Evolutionary conservation across 1,140 invertebrate species (phyloP), one percentile per base, ranked within the genome.

Genomic region (Steinernema khuongi): DNA sequence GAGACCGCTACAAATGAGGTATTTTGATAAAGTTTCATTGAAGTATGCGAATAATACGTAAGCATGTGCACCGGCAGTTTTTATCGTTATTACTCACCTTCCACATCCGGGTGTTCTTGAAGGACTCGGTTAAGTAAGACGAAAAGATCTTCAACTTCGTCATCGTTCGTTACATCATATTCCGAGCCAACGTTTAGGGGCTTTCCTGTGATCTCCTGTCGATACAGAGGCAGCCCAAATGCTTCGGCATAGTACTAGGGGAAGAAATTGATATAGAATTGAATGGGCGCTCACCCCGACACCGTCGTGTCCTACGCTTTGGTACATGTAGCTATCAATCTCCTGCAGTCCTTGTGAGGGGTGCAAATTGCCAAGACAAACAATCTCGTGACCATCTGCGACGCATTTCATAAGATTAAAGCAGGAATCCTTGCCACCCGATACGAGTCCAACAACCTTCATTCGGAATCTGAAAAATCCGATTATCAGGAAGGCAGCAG

Each of bases 131-230:
- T 88, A 31, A 99, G 87, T 30, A 99, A 89, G 74, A 90, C 88
- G 86, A 91, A 97, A 26, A 99, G 88, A 89, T 99, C 96, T 88
- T 99, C 97, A n/a, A 99, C 96, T 89, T 99, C 96, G 90, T 99
- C 97, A 84, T 91, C 90, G 67, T 91, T 90, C 33, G 91, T 92
- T 74, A 91, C 91, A 66, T 89, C 88, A 87, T 99, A 98, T 79
- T 92, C 89, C 7, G 44, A 67, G 19, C 91, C 91, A 33, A 87
- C 90, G 89, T 87, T 91, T 87, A 86, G 86, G 31, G 93, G 91
- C 78, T 89, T 89, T 31, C 96, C 96, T 83, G 90, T 88, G 44
- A 96, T 98, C 33, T 83, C 76, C 75, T 79, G 77, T 79, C 93
- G 89, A 86, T 92, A 98, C 2, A 99, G 86, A 17, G 96, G 95